Evolutionary conservation across 2,113 vertebrate species (phyloP).

Genomic region (Prochilodus magdalenae): DNA sequence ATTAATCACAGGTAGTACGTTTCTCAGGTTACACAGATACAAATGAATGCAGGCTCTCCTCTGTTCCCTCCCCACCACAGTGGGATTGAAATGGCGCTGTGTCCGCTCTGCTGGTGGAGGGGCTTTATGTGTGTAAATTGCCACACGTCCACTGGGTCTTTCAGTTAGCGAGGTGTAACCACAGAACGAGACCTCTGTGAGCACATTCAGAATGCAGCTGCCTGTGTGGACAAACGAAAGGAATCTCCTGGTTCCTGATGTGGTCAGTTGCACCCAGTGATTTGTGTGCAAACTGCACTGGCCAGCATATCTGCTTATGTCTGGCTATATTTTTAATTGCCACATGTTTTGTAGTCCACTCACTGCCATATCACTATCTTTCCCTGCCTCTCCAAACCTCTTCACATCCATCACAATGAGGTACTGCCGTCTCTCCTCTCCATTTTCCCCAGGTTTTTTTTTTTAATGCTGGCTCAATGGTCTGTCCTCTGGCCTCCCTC

Average conservation of each 20-base stretch:
- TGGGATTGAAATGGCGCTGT: neutral
- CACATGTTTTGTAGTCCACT: neutral
- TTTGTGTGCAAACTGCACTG: neutral
- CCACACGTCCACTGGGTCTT: neutral
- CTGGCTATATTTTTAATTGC: neutral
- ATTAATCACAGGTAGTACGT: conserved; percentile 44
- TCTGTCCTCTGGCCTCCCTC: conserved; percentile 9
- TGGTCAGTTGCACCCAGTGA: neutral
- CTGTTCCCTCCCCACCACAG: neutral
- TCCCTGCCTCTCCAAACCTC: neutral
- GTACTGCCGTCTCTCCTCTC: neutral
- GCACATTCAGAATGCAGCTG: neutral
- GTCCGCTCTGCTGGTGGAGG: neutral
- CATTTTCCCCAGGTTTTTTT: neutral
- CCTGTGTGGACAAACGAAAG: neutral
- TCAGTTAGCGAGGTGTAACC: neutral
- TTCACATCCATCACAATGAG: conserved; percentile 8
- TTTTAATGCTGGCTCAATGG: neutral
- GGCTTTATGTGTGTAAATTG: conserved; percentile 8
- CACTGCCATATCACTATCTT: neutral
- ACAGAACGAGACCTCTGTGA: conserved; percentile 4
- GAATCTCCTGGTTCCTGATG: neutral
- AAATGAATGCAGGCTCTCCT: conserved; percentile 17
- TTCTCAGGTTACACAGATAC: conserved; percentile 49
- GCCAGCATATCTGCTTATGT: neutral